Evolutionary conservation across 2,113 vertebrate species (phyloP).

Genomic region (Oenanthe oenanthe): DNA sequence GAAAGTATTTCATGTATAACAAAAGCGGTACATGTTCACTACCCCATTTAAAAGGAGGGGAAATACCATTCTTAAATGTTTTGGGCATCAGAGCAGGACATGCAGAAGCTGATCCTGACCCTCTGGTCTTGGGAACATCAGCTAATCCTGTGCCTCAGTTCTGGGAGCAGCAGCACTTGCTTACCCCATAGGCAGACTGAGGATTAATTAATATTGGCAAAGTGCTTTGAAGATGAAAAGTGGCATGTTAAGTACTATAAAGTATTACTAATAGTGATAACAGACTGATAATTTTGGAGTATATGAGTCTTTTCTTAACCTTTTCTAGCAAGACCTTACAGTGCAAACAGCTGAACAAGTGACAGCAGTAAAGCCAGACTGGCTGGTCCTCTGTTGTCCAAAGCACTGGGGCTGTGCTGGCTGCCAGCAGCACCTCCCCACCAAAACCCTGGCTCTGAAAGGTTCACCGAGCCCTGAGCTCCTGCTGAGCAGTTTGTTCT

Average conservation of each 20-base stretch:
- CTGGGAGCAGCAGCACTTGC: conserved; percentile 10
- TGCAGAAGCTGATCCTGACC: not conserved
- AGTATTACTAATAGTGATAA: conserved; percentile 22
- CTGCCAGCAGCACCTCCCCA: not conserved
- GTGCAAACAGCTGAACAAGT: not conserved
- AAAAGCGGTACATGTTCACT: not conserved
- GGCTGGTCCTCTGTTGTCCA: not conserved
- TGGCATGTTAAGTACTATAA: conserved; percentile 2
- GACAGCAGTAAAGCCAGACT: not conserved
- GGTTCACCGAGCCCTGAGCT: not conserved
- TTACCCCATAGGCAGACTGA: conserved; percentile 13
- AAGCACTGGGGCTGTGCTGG: not conserved
- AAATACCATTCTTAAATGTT: not conserved
- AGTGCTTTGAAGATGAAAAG: conserved; percentile 47
- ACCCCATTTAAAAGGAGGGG: not conserved
- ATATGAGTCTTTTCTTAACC: not conserved
- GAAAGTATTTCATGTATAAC: not conserved
- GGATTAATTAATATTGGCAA: conserved; percentile 51
- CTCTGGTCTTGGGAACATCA: not conserved
- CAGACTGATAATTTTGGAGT: not conserved
- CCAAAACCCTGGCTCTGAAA: not conserved
- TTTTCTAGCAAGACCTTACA: not conserved
- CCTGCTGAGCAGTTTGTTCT: not conserved
- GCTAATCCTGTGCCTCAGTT: not conserved
- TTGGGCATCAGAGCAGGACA: not conserved